These are phyloP conservation scores for Mus minutoides DNA, from an alignment of 2,797 vertebrate genomes.

Conservation along the genomic window DNA sequence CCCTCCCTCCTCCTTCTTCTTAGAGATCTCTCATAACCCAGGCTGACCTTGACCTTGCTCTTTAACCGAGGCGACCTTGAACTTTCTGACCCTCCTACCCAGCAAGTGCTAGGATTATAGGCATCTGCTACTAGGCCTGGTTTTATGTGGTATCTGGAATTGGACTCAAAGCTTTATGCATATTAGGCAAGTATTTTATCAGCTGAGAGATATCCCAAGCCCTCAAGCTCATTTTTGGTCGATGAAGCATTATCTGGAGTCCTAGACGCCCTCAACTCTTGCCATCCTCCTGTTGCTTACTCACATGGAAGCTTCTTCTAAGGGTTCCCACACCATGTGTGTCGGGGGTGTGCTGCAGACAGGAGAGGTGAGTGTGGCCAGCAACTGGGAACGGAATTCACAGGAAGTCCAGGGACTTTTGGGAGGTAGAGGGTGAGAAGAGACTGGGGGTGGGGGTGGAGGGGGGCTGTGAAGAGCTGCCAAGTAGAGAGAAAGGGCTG, in stretches of 20 bases:
- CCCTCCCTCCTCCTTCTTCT: neutral
- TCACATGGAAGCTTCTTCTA: neutral
- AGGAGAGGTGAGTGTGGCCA: neutral
- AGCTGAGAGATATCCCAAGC: neutral
- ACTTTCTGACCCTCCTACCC: neutral
- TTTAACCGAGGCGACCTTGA: neutral
- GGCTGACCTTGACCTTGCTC: neutral
- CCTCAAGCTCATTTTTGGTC: neutral
- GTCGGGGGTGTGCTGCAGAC: neutral
- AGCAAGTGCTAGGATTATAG: neutral
- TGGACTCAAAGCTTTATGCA: neutral
- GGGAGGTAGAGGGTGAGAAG: neutral
- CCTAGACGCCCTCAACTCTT: neutral
- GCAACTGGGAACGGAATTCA: neutral
- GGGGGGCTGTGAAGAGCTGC: neutral
- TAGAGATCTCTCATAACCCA: neutral
- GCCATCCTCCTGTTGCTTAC: accelerated
- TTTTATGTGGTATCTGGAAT: neutral
- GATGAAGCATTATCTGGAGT: neutral
- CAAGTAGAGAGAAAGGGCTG: neutral
- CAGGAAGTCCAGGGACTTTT: neutral
- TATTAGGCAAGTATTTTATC: neutral
- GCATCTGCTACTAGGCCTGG: neutral
- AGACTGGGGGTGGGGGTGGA: neutral
- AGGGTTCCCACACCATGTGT: neutral